phyloP scores from a whole-genome alignment of 2,113 vertebrate genomes.

The Erythrolamprus reginae region DNA sequence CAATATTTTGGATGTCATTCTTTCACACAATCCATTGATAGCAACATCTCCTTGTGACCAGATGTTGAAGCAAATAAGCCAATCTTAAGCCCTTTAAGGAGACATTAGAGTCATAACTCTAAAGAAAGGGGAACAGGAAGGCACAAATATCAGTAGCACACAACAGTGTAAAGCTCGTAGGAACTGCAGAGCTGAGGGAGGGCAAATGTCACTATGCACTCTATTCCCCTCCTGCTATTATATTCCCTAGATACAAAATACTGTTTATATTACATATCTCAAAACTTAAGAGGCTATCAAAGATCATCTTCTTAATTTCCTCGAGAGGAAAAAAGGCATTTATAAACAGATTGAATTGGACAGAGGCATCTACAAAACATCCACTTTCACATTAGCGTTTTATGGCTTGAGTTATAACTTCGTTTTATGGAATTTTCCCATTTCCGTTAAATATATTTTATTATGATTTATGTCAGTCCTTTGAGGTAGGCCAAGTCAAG shows the following conservation, averaged over 20 bases:
- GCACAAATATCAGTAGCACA: neutral
- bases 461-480: neutral
- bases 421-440: conserved; percentile 19
- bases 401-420: neutral
- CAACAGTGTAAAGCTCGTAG: neutral
- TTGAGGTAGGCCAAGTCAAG: neutral
- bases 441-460: neutral
- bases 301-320: conserved; percentile 6
- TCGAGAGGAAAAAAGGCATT: neutral
- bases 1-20: neutral
- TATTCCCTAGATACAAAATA: neutral
- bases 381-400: neutral
- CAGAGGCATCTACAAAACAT: neutral
- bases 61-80: neutral
- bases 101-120: neutral
- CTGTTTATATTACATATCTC: neutral
- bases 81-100: neutral
- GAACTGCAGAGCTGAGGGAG: neutral
- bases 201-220: neutral
- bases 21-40: neutral
- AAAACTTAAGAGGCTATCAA: conserved; percentile 5
- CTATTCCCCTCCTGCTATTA: neutral
- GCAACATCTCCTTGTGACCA: neutral
- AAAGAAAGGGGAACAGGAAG: neutral
- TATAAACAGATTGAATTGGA: conserved; percentile 1